These are phyloP conservation scores for Sebastes iracundus DNA, from an alignment of 2,797 vertebrate genomes.

Conservation along the genomic window DNA sequence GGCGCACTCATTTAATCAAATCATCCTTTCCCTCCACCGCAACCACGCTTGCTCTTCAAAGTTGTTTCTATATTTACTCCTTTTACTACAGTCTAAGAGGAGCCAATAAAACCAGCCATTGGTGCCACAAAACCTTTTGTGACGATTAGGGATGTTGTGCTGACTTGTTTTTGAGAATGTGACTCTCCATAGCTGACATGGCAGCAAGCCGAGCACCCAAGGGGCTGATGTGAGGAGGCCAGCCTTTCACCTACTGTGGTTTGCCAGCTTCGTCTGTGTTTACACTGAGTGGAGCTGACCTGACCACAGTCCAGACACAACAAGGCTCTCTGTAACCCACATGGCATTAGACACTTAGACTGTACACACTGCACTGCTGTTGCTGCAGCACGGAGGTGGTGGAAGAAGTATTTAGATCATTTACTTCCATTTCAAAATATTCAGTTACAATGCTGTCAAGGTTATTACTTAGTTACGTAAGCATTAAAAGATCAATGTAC, in stretches of 20 bases:
- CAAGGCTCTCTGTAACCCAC: conserved; percentile 28
- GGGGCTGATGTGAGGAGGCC: conserved; percentile 31
- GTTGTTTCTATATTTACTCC: conserved; percentile 65
- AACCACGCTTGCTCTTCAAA: conserved; percentile 52
- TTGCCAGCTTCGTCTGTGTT: conserved; percentile 69
- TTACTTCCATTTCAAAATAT: neutral
- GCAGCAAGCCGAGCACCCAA: conserved; percentile 42
- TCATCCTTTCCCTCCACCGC: conserved; percentile 45
- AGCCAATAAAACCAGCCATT: conserved; percentile 53
- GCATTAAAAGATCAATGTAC: neutral
- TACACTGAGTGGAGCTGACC: conserved; percentile 39
- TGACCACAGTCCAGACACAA: conserved; percentile 62
- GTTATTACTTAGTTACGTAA: neutral
- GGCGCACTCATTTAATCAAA: conserved; percentile 56
- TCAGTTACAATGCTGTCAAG: neutral
- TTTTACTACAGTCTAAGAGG: conserved; percentile 64
- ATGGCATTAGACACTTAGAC: conserved; percentile 16
- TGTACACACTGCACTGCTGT: neutral
- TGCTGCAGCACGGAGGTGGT: neutral
- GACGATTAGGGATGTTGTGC: conserved; percentile 26
- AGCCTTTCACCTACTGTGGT: conserved; percentile 48
- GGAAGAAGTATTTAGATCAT: conserved; percentile 2
- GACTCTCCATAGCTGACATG: conserved; percentile 2
- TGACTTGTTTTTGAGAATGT: conserved; percentile 55
- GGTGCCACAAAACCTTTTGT: conserved; percentile 50